Percentiles rank a stretch among this genome's conserved stretches.
Conservation (phyloP, 2,113 vertebrate genomes). For the Ciconia stormi region DNA sequence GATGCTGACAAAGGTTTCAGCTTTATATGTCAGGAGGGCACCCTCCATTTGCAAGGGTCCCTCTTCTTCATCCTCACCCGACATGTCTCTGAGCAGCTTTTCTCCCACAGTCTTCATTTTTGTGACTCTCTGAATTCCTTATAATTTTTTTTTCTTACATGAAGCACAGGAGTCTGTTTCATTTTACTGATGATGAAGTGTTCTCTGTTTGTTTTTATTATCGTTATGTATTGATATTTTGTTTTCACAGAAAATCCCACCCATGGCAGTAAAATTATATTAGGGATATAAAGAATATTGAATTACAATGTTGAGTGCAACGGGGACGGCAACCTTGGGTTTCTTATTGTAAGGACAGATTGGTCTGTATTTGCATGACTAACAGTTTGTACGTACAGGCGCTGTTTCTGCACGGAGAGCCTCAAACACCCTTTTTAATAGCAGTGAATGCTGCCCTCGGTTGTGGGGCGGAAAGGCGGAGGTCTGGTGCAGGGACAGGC, state of each 20-base stretch:
- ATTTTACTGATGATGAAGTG: neutral
- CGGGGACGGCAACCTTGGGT: rapidly evolving
- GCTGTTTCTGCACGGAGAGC: rapidly evolving
- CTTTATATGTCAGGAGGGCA: neutral
- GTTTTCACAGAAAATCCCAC: neutral
- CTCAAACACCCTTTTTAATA: rapidly evolving
- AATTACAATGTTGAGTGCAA: neutral
- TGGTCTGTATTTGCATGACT: neutral
- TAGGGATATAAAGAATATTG: neutral
- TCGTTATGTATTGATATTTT: neutral
- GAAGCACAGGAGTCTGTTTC: neutral
- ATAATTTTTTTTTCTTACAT: neutral
- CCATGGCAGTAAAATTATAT: neutral
- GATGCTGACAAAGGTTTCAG: neutral
- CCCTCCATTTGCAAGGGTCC: neutral
- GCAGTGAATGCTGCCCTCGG: rapidly evolving
- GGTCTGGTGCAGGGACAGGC: neutral
- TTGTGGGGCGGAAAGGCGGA: rapidly evolving
- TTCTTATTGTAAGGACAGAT: rapidly evolving
- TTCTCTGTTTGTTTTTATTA: neutral
- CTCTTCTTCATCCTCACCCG: neutral
- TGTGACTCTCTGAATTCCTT: neutral
- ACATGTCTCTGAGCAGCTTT: neutral
- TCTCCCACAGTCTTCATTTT: neutral
- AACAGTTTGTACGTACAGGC: rapidly evolving